Evolutionary conservation across 2,797 vertebrate species (phyloP).

Genomic region (Sebastes goodei): DNA sequence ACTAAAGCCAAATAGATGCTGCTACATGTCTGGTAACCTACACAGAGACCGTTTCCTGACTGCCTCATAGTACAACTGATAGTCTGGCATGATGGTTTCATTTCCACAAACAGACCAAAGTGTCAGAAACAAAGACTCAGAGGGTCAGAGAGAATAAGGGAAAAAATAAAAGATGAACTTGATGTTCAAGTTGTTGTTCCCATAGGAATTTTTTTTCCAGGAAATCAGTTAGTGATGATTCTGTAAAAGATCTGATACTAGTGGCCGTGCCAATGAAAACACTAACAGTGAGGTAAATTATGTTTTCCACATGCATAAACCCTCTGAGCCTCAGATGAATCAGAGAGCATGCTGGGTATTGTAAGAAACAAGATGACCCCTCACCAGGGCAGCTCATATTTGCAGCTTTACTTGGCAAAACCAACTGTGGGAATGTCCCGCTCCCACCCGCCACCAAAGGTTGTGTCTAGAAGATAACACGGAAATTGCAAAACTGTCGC

Average conservation of each 20-base stretch:
- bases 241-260: neutral
- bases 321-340: neutral
- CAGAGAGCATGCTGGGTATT: conserved; percentile 38
- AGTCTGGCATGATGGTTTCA: conserved; percentile 30
- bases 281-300: neutral
- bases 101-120: conserved; percentile 16
- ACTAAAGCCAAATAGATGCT: neutral
- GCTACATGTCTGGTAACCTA: neutral
- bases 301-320: neutral
- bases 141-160: neutral
- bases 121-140: neutral
- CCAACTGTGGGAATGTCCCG: neutral
- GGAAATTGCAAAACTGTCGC: neutral
- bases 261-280: neutral
- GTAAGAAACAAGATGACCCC: neutral
- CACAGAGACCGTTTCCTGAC: neutral
- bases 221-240: neutral
- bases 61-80: conserved; percentile 6
- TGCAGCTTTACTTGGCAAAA: neutral
- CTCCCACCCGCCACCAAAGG: too few relatives aligned
- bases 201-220: neutral
- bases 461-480: neutral
- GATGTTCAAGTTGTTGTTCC: neutral
- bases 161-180: neutral
- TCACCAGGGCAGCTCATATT: neutral